Percentiles rank a stretch among this genome's conserved stretches.
phyloP scores from a whole-genome alignment of 2,797 vertebrate species.

The Picus viridis region DNA sequence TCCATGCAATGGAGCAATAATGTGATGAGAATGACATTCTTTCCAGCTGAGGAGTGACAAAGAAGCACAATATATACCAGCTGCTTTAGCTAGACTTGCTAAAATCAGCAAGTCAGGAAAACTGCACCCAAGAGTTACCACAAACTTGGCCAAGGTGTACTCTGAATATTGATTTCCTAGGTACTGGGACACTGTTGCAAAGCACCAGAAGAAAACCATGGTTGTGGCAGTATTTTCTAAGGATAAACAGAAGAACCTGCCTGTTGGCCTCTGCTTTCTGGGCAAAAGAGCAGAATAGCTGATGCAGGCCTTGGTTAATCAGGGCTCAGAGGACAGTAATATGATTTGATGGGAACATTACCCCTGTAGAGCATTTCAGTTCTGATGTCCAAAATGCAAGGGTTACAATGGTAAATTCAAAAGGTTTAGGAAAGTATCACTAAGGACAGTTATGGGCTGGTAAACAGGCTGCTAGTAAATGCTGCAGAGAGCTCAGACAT shows the following conservation, averaged over 20 bases:
- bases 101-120: neutral
- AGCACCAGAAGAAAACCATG: neutral
- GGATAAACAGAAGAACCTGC: neutral
- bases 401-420: neutral
- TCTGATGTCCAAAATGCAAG: neutral
- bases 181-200: neutral
- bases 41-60: neutral
- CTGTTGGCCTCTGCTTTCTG: neutral
- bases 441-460: neutral
- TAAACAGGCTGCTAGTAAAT: neutral
- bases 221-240: neutral
- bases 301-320: constrained; percentile 30
- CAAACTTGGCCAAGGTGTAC: neutral
- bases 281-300: neutral
- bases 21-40: neutral
- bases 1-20: neutral
- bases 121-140: neutral
- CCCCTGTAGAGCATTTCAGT: neutral
- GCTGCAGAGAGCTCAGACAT: neutral
- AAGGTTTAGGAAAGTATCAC: neutral
- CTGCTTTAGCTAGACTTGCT: neutral
- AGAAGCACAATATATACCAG: neutral
- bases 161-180: neutral
- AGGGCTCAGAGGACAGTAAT: neutral
- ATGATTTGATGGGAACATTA: constrained; percentile 1